Percentiles rank a stretch among this genome's conserved stretches.
Conservation (phyloP, 2,797 vertebrate genomes). For the Denticeps clupeoides region DNA sequence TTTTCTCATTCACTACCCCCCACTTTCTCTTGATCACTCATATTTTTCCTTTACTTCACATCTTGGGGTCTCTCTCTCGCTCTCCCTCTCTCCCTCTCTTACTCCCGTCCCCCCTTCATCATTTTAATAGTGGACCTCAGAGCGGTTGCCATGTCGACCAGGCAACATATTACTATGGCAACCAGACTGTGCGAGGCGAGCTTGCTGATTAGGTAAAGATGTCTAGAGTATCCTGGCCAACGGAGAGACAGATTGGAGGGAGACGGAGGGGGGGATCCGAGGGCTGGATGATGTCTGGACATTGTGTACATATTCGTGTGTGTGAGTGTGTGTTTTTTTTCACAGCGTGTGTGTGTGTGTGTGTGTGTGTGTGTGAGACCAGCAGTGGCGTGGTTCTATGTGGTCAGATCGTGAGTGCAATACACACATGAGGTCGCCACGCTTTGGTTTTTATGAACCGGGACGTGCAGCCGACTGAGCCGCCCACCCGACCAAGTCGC, state of each 20-base stretch:
- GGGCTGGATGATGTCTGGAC: constrained; percentile 38
- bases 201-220: constrained; percentile 75
- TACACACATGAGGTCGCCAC: too few relatives aligned
- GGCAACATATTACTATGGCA: constrained; percentile 94
- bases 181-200: constrained; percentile 76
- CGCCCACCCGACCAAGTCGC: too few relatives aligned
- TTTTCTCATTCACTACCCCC: too few relatives aligned
- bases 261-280: constrained; percentile 33
- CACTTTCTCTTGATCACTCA: constrained; percentile 27
- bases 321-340: too few relatives aligned
- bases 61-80: constrained; percentile 11
- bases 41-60: constrained; percentile 19
- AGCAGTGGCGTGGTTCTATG: too few relatives aligned
- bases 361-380: too few relatives aligned
- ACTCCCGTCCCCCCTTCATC: constrained; percentile 48
- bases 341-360: too few relatives aligned
- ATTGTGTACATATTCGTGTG: constrained; percentile 26
- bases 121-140: constrained; percentile 96
- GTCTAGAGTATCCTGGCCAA: constrained; percentile 71
- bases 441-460: too few relatives aligned
- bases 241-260: constrained; percentile 47
- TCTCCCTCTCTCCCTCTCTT: constrained; percentile 37
- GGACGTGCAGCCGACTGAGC: too few relatives aligned
- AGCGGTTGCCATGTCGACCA: constrained; percentile 99
- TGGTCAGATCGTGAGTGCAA: too few relatives aligned